Evolutionary conservation across 2,113 vertebrate species (phyloP), one percentile per base, ranked within the genome.

Genomic region (Anoura caudifer): DNA sequence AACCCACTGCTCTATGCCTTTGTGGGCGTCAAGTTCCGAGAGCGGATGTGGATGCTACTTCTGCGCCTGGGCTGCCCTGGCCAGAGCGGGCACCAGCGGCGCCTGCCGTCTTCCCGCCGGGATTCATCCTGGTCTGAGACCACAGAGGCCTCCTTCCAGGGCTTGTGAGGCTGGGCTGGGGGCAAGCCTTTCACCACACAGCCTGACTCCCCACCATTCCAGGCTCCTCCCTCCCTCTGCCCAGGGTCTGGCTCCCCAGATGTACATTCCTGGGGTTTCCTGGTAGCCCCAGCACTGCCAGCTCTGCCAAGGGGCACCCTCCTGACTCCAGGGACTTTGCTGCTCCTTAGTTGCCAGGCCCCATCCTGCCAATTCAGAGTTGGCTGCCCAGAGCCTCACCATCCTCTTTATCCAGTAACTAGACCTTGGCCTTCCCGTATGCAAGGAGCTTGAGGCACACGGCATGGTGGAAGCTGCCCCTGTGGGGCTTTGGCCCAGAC

Each of bases 1-100:
- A 99, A 99, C 94, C 99, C 99, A 0, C 82, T 99, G 83, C 98
- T 99, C 79, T 99, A 99, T 0, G 99, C 99, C 43, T 99, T 99
- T 7, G 97, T 99, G 28, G 99, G 99, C 0, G 97, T 98, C 81
- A 99, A 99, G 97, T 99, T 99, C 94, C 98, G 99, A 4, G 98
- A 97, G 79, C 98, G 99, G 24, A 98, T 99, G 79, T 67, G 99
- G 89, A 93, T 97, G 4, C 96, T 99, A 67, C 85, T 99, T 38
- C 94, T 65, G 11, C 96, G 96, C 13, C 45, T 99, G 82, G 98
- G 99, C 89, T 98, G 98, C 94, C 97, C 96, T 22, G 91, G 86
- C 38, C 95, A 81, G 31, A 70, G 76, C 10, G 41, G 88, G 14
- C 47, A 98, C 54, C 97, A 97, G 80, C 82, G n/a, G 4, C 97